These are phyloP conservation scores for Stictocephala bisonia DNA, from an alignment of 2,888 invertebrate genomes.

Conservation along the genomic window DNA sequence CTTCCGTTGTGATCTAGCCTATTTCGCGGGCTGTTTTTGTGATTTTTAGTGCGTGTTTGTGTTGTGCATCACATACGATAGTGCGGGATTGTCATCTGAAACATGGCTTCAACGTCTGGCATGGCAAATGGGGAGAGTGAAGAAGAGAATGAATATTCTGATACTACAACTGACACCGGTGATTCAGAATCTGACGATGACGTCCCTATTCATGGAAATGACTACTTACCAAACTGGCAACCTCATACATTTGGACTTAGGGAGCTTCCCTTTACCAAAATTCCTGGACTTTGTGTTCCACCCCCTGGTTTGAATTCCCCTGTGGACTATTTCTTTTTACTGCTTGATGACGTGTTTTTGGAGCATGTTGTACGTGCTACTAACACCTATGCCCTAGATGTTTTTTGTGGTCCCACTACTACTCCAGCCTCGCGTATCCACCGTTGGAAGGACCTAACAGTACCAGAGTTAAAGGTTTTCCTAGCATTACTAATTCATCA, in stretches of 20 bases:
- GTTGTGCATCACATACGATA: constrained; percentile 5
- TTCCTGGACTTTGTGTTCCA: constrained; percentile 5
- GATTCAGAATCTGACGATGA: constrained; percentile 35
- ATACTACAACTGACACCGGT: constrained; percentile 22
- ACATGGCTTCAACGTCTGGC: neutral
- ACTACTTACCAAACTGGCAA: constrained; percentile 26
- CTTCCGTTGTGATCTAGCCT: neutral
- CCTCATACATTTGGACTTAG: neutral
- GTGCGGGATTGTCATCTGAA: neutral
- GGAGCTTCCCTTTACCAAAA: constrained; percentile 22
- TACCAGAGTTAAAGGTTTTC: constrained; percentile 11
- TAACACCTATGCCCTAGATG: constrained; percentile 1
- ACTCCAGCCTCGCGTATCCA: neutral
- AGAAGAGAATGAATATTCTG: constrained; percentile 5
- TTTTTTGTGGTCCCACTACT: constrained; percentile 7
- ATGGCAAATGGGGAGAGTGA: neutral
- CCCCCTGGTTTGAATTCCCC: constrained; percentile 14
- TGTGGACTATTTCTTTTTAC: constrained; percentile 14
- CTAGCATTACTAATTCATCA: constrained; percentile 10
- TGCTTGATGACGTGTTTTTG: constrained; percentile 23
- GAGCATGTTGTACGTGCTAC: constrained; percentile 11
- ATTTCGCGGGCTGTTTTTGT: neutral
- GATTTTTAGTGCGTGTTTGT: neutral
- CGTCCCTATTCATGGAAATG: constrained; percentile 24
- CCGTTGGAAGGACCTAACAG: neutral